Conservation (phyloP, 2,797 vertebrate species). For the Podargus strigoides region DNA sequence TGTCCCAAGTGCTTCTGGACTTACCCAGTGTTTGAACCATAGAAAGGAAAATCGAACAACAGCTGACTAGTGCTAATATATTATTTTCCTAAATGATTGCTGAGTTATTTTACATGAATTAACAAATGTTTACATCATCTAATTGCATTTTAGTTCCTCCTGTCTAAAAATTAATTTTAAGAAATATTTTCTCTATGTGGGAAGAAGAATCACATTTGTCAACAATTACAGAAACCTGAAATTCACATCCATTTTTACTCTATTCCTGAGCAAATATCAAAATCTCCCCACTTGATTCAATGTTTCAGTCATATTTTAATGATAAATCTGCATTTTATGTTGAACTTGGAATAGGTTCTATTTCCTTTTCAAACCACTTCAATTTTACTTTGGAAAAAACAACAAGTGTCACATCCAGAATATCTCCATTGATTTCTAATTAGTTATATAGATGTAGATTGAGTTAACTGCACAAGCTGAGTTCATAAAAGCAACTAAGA, state of each 20-base stretch:
- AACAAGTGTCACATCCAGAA: neutral
- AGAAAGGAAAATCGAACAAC: neutral
- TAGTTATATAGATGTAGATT: neutral
- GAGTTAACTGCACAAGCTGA: constrained; percentile 9
- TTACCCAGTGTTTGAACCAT: neutral
- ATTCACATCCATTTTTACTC: neutral
- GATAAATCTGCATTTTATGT: neutral
- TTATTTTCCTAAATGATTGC: neutral
- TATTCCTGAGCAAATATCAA: neutral
- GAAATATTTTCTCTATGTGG: neutral
- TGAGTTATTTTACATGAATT: neutral
- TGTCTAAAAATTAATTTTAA: neutral
- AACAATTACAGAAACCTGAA: neutral
- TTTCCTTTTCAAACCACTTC: neutral
- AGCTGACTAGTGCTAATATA: neutral
- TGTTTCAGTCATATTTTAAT: neutral
- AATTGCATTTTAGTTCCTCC: neutral
- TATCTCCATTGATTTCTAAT: neutral
- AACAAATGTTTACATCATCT: neutral
- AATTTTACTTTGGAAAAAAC: neutral
- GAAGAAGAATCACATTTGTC: neutral
- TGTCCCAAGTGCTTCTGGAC: neutral
- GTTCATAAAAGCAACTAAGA: constrained; percentile 34
- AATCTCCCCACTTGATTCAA: neutral
- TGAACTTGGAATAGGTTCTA: neutral